phyloP scores from a whole-genome alignment of 37 sponge, comb jelly and placozoan genomes.

The Diacarnus erythraeanus region DNA sequence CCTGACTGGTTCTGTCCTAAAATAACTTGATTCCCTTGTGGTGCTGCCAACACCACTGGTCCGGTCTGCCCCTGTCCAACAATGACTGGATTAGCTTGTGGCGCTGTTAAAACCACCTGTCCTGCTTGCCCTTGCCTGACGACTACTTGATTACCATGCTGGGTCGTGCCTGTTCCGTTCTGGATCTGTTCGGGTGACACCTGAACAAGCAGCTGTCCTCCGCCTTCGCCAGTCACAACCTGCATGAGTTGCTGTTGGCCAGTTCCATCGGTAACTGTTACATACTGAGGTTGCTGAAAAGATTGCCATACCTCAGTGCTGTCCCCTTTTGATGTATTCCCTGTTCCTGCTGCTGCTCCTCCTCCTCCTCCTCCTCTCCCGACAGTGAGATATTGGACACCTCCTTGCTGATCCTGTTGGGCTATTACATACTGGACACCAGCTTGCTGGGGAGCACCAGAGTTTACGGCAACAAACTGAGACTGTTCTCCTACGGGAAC shows the following conservation, averaged over 20 bases:
- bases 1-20: not conserved
- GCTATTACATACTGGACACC: slow-evolving; percentile 31
- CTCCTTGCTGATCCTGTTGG: slow-evolving; percentile 20
- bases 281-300: slow-evolving; percentile 3
- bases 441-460: not conserved
- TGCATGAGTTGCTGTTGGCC: not conserved
- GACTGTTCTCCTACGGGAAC: slow-evolving; percentile 28
- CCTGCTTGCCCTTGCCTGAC: not conserved
- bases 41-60: not conserved
- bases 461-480: slow-evolving; percentile 17
- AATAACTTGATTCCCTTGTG: not conserved
- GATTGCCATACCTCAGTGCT: not conserved
- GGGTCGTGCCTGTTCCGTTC: not conserved
- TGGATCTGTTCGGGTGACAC: not conserved
- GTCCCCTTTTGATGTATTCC: not conserved
- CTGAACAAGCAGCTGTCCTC: slow-evolving; percentile 24
- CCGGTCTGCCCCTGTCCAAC: not conserved
- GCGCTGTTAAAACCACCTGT: not conserved
- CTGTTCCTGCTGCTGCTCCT: not conserved
- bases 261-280: not conserved
- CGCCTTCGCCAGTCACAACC: not conserved
- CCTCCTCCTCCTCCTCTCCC: slow-evolving; percentile 3
- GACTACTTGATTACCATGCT: not conserved
- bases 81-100: not conserved
- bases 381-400: slow-evolving; percentile 24